These are phyloP conservation scores for Tokudaia tokunoshimensis DNA, from an alignment of 2,797 vertebrate genomes.

Conservation along the genomic window DNA sequence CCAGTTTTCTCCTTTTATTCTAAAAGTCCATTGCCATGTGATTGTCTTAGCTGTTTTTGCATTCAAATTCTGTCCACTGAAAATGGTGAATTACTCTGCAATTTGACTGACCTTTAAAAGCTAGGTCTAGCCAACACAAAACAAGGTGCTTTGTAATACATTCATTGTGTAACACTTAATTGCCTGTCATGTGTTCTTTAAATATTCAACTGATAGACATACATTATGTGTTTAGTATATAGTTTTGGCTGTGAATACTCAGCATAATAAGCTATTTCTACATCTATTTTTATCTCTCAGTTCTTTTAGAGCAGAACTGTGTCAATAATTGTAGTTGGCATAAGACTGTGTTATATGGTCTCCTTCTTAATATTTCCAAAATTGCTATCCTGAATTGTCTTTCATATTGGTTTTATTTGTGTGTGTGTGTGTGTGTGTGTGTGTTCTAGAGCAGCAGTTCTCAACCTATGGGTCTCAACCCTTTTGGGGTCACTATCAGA, in stretches of 20 bases:
- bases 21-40: neutral
- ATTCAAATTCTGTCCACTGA: conserved; percentile 12
- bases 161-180: neutral
- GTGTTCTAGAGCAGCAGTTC: neutral
- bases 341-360: neutral
- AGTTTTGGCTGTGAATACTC: neutral
- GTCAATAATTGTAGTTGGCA: conserved; percentile 31
- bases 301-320: neutral
- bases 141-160: neutral
- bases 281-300: neutral
- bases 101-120: neutral
- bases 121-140: conserved; percentile 1
- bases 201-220: neutral
- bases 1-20: neutral
- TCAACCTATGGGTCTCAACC: neutral
- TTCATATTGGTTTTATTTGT: neutral
- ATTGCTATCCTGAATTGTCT: neutral
- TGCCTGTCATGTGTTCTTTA: neutral
- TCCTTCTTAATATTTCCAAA: neutral
- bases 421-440: too few relatives aligned
- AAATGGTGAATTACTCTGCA: conserved; percentile 36
- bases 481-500: neutral
- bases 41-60: conserved; percentile 40
- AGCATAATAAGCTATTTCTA: conserved; percentile 12
- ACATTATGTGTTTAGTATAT: neutral